Evolutionary conservation across 1,140 invertebrate species (phyloP).

Genomic region (Polypedilum vanderplanki): DNA sequence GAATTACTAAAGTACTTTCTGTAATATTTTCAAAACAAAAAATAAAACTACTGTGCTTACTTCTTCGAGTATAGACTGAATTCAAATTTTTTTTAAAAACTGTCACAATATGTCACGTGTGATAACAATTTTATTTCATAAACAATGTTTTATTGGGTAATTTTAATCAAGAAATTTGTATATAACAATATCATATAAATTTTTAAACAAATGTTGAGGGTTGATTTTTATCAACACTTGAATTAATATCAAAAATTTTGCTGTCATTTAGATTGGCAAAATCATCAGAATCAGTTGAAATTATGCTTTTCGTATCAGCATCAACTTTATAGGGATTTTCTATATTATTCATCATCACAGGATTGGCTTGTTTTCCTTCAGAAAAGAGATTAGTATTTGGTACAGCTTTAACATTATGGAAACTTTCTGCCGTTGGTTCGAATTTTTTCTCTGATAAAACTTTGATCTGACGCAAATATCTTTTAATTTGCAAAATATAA

Average conservation of each 20-base stretch:
- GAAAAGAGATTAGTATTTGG: not conserved
- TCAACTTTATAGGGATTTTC: not conserved
- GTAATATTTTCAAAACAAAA: not conserved
- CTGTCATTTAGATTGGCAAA: not conserved
- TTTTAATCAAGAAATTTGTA: too few relatives aligned
- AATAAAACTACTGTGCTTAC: too few relatives aligned
- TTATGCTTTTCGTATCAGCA: not conserved
- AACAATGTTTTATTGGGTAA: too few relatives aligned
- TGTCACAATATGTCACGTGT: too few relatives aligned
- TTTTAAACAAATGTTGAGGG: not conserved
- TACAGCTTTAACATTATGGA: not conserved
- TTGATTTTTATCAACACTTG: not conserved
- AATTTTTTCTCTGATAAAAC: not conserved
- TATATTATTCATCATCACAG: not conserved
- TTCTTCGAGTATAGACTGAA: too few relatives aligned
- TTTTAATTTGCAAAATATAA: not conserved
- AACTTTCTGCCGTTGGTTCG: not conserved
- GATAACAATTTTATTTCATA: too few relatives aligned
- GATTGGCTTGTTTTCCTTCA: not conserved
- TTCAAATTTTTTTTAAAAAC: too few relatives aligned
- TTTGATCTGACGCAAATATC: not conserved
- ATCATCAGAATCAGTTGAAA: not conserved
- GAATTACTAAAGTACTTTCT: not conserved
- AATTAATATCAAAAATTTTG: not conserved
- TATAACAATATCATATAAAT: not conserved